These are phyloP conservation scores for Yponomeuta sedellus DNA, from an alignment of 2,888 invertebrate species.

Conservation along the genomic window DNA sequence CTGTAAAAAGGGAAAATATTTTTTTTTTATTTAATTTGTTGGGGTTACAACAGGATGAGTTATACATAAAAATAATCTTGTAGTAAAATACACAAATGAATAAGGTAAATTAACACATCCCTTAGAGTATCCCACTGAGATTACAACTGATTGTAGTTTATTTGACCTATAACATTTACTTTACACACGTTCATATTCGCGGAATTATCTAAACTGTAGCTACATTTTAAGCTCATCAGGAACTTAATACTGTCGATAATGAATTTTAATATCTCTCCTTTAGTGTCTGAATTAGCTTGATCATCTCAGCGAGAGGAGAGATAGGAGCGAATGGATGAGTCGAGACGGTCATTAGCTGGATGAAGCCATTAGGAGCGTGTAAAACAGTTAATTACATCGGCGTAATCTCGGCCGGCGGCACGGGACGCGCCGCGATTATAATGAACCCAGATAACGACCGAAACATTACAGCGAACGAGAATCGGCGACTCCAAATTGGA, in stretches of 20 bases:
- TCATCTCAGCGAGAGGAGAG: slow-evolving; percentile 25
- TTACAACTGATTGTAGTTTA: too few species aligned
- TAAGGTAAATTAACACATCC: too few species aligned
- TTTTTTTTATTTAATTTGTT: too few species aligned
- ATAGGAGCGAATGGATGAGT: slow-evolving; percentile 46
- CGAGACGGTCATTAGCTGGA: slow-evolving; percentile 64
- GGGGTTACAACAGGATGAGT: too few species aligned
- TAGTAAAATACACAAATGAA: too few species aligned
- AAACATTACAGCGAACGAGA: slow-evolving; percentile 21
- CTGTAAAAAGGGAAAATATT: too few species aligned
- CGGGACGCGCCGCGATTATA: slow-evolving; percentile 40
- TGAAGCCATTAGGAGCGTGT: slow-evolving; percentile 70
- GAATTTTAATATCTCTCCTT: slow-evolving; percentile 7
- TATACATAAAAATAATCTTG: too few species aligned
- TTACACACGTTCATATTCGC: neutral
- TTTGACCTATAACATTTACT: neutral
- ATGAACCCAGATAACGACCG: slow-evolving; percentile 41
- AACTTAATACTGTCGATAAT: slow-evolving; percentile 16
- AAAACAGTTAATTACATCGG: slow-evolving; percentile 67
- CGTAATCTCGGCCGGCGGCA: slow-evolving; percentile 19
- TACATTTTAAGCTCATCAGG: neutral
- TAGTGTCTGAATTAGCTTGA: slow-evolving; percentile 31
- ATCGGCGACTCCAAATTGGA: neutral
- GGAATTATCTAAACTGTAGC: neutral
- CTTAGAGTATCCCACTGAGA: too few species aligned